phyloP scores from a whole-genome alignment of 2,888 invertebrate species.

The Cephus runcator region DNA sequence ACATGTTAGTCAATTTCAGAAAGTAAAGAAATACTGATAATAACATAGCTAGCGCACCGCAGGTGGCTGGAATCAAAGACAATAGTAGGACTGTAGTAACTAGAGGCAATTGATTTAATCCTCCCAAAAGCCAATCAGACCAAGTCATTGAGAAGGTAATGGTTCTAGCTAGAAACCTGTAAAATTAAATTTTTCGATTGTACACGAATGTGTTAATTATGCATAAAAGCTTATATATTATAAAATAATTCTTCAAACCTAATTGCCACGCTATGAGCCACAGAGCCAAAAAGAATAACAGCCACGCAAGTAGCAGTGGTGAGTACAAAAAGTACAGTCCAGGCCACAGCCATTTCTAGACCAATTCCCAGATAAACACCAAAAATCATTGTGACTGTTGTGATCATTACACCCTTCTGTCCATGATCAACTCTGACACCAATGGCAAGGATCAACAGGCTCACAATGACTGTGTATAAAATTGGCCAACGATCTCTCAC shows the following conservation, averaged over 20 bases:
- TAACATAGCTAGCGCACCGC: conserved; percentile 78
- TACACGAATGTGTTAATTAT: neutral
- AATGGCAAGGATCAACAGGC: conserved; percentile 64
- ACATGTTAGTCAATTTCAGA: conserved; percentile 77
- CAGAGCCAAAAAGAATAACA: conserved; percentile 76
- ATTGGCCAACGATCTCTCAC: conserved; percentile 63
- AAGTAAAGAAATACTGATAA: conserved; percentile 54
- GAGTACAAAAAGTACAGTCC: conserved; percentile 65
- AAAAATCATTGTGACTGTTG: conserved; percentile 40
- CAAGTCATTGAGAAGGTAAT: conserved; percentile 66
- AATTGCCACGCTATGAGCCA: conserved; percentile 74
- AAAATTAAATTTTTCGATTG: conserved; percentile 6
- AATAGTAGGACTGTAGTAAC: conserved; percentile 74
- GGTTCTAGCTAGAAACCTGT: conserved; percentile 67
- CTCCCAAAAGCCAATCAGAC: conserved; percentile 74
- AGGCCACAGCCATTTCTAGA: conserved; percentile 48
- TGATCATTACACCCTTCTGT: conserved; percentile 28
- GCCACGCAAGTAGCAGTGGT: conserved; percentile 69
- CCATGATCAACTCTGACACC: conserved; percentile 48
- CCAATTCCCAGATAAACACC: conserved; percentile 39
- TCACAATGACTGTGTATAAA: conserved; percentile 73
- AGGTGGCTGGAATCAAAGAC: conserved; percentile 74
- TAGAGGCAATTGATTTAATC: conserved; percentile 77
- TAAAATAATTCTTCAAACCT: conserved; percentile 64
- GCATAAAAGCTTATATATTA: neutral